Evolutionary conservation across 1,140 invertebrate genomes (phyloP).

Genomic region (Aphis craccivora): DNA sequence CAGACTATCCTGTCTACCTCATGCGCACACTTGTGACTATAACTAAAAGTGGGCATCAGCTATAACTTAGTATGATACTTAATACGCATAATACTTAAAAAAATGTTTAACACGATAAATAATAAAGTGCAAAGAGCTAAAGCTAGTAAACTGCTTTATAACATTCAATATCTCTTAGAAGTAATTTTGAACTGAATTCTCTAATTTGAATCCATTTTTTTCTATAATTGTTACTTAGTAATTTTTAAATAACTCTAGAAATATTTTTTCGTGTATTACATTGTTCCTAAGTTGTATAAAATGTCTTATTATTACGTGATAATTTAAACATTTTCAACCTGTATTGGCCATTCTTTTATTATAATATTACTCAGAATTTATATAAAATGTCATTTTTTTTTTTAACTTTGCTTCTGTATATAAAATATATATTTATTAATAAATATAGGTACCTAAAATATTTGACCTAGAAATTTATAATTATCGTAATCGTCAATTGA

Average conservation of each 20-base stretch:
- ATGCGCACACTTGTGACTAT: neutral
- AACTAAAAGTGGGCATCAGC: too few relatives aligned
- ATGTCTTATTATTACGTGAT: too few relatives aligned
- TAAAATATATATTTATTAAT: too few relatives aligned
- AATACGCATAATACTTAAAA: neutral
- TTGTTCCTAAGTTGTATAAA: too few relatives aligned
- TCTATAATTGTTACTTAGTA: neutral
- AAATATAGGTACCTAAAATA: neutral
- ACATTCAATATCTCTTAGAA: neutral
- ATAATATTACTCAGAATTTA: too few relatives aligned
- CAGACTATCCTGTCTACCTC: neutral
- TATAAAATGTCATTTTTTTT: too few relatives aligned
- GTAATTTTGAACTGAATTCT: neutral
- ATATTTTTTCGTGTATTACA: too few relatives aligned
- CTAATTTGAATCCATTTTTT: neutral
- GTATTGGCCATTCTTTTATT: too few relatives aligned
- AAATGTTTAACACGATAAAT: neutral
- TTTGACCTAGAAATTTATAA: neutral
- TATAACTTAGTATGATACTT: neutral
- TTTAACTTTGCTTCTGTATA: too few relatives aligned
- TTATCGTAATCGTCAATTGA: neutral
- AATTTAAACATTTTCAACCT: too few relatives aligned
- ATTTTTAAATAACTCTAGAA: too few relatives aligned
- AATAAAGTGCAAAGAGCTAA: neutral
- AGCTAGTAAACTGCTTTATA: neutral